These are phyloP conservation scores for Camptogramma bilineatum DNA, from an alignment of 2,888 invertebrate genomes.

Conservation along the genomic window DNA sequence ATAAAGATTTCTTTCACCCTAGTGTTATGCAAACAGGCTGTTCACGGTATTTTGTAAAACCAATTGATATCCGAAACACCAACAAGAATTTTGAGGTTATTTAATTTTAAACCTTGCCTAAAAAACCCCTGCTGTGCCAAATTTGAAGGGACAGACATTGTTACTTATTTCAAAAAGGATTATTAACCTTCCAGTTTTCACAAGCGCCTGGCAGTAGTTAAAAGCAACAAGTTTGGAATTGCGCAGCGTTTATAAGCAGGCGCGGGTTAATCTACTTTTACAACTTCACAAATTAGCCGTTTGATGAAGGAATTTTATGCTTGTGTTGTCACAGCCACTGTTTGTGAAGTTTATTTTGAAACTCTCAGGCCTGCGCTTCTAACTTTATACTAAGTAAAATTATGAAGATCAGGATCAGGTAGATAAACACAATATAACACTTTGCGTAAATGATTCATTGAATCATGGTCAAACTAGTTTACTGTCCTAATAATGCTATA, in stretches of 20 bases:
- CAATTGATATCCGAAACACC: neutral
- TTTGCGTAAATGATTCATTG: neutral
- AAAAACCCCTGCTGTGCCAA: no score
- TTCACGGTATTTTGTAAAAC: neutral
- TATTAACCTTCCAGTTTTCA: slow-evolving; percentile 35
- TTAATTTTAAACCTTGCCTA: no score
- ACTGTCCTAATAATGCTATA: no score
- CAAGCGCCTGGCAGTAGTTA: slow-evolving; percentile 51
- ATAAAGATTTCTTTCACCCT: slow-evolving; percentile 18
- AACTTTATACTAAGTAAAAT: neutral
- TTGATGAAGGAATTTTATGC: slow-evolving; percentile 42
- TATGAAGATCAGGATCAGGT: neutral
- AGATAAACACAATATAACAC: neutral
- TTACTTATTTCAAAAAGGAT: neutral
- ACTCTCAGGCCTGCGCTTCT: neutral
- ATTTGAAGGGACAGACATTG: no score
- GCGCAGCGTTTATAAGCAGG: slow-evolving; percentile 42
- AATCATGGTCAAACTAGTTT: no score
- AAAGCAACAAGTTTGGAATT: slow-evolving; percentile 51
- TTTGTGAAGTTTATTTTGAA: slow-evolving; percentile 18
- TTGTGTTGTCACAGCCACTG: slow-evolving; percentile 35
- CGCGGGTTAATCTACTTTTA: slow-evolving; percentile 47
- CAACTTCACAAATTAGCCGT: slow-evolving; percentile 41
- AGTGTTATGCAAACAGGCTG: slow-evolving; percentile 9
- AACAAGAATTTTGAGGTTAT: no score